These are phyloP conservation scores for Mesoligia furuncula DNA, from an alignment of 2,888 invertebrate genomes.

Conservation along the genomic window DNA sequence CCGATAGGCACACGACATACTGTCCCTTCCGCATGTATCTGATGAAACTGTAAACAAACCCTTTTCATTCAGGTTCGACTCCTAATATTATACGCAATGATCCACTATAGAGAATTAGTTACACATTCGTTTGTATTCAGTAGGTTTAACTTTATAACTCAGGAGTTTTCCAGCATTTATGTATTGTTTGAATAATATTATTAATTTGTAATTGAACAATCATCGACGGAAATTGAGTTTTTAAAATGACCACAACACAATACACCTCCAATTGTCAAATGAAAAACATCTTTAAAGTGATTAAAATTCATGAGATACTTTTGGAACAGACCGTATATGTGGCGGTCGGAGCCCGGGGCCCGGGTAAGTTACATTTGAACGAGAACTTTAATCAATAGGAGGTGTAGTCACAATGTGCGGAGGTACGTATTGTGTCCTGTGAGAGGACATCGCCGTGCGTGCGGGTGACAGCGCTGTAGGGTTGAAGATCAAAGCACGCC, in stretches of 20 bases:
- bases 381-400: conserved; percentile 14
- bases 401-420: neutral
- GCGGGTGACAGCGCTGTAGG: conserved; percentile 42
- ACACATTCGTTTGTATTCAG: neutral
- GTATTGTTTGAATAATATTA: neutral
- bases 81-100: neutral
- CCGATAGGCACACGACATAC: neutral
- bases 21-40: neutral
- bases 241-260: neutral
- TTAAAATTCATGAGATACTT: neutral
- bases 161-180: neutral
- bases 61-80: neutral
- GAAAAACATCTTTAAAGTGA: neutral
- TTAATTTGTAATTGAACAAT: neutral
- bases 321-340: neutral
- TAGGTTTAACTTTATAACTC: neutral
- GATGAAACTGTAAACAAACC: neutral
- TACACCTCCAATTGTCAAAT: neutral
- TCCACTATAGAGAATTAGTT: neutral
- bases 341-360: neutral
- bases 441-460: conserved; percentile 6
- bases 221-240: neutral
- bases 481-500: conserved; percentile 62
- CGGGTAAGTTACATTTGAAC: neutral
- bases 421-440: conserved; percentile 22